Conservation (phyloP, 2,888 invertebrate genomes). For the Lissonota sp. region DNA sequence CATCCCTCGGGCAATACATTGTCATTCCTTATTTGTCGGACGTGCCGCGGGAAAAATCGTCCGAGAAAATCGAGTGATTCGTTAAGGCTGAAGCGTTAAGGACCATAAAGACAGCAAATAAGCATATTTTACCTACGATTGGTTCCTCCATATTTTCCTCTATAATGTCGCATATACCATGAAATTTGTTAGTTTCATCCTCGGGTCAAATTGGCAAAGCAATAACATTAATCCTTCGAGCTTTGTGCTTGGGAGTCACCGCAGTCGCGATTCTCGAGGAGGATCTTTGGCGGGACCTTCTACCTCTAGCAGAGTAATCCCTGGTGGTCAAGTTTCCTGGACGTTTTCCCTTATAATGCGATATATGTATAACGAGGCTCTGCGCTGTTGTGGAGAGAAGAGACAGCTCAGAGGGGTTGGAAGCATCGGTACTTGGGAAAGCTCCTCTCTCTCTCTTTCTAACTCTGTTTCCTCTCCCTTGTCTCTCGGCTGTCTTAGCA, state of each 20-base stretch:
- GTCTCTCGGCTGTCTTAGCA: slow-evolving; percentile 71
- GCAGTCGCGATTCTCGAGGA: slow-evolving; percentile 61
- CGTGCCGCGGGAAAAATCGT: slow-evolving; percentile 83
- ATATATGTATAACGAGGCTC: slow-evolving; percentile 9
- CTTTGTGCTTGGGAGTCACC: slow-evolving; percentile 69
- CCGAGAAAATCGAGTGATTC: slow-evolving; percentile 84
- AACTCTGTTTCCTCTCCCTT: slow-evolving; percentile 67
- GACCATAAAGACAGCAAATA: slow-evolving; percentile 65
- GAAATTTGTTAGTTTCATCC: slow-evolving; percentile 71
- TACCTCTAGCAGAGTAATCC: slow-evolving; percentile 76
- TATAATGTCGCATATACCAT: not conserved
- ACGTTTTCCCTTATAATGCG: slow-evolving; percentile 44
- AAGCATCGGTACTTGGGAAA: slow-evolving; percentile 59
- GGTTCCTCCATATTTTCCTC: not conserved
- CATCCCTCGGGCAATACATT: slow-evolving; percentile 83
- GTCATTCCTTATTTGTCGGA: slow-evolving; percentile 83
- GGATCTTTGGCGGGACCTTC: slow-evolving; percentile 63
- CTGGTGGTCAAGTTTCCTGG: slow-evolving; percentile 78
- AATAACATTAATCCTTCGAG: slow-evolving; percentile 82
- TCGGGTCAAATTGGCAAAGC: slow-evolving; percentile 76
- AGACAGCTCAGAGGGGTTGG: slow-evolving; percentile 42
- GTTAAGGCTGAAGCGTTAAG: slow-evolving; percentile 82
- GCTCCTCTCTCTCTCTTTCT: slow-evolving; percentile 18
- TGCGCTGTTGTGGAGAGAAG: slow-evolving; percentile 70
- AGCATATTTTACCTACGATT: not conserved